Percentiles rank a stretch among this genome's conserved stretches.
Conservation (phyloP, 2,797 vertebrate genomes). For the Poeciliopsis turneri region DNA sequence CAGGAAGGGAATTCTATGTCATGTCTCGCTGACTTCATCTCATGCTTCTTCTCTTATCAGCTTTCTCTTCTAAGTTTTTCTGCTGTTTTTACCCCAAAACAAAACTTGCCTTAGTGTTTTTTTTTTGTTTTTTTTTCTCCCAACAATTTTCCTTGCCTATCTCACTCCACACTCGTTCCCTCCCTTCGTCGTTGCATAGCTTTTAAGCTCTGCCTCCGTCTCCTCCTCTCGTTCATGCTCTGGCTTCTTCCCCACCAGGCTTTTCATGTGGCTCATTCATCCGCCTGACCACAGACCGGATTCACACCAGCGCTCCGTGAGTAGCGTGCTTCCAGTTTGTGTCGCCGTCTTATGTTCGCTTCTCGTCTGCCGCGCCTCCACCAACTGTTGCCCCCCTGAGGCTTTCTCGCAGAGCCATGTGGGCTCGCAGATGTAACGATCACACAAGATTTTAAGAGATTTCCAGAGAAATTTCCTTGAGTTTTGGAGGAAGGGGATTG, state of each 20-base stretch:
- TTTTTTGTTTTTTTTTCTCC: background rate
- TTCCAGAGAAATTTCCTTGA: slow-evolving; percentile 1
- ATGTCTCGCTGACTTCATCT: slow-evolving; percentile 4
- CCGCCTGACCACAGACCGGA: slow-evolving; percentile 40
- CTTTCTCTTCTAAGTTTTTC: background rate
- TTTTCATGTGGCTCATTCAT: slow-evolving; percentile 49
- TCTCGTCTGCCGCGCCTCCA: slow-evolving; percentile 12
- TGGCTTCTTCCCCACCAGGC: slow-evolving; percentile 40
- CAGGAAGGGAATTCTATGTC: background rate
- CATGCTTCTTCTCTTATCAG: background rate
- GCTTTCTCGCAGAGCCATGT: slow-evolving; percentile 22
- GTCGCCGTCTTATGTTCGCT: slow-evolving; percentile 18
- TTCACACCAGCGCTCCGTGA: slow-evolving; percentile 45
- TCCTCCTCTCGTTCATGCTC: slow-evolving; percentile 59
- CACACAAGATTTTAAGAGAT: slow-evolving; percentile 8
- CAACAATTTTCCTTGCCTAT: slow-evolving; percentile 14
- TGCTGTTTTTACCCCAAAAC: background rate
- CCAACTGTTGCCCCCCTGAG: slow-evolving; percentile 55
- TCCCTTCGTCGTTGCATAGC: slow-evolving; percentile 31
- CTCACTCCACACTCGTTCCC: slow-evolving; percentile 35
- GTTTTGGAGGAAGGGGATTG: slow-evolving; percentile 28
- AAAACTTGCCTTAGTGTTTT: background rate
- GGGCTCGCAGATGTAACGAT: slow-evolving; percentile 34
- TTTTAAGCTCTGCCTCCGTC: slow-evolving; percentile 22
- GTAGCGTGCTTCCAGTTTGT: slow-evolving; percentile 40